These are phyloP conservation scores for Pipistrellus pipistrellus DNA, from an alignment of 2,797 vertebrate genomes.

Conservation along the genomic window DNA sequence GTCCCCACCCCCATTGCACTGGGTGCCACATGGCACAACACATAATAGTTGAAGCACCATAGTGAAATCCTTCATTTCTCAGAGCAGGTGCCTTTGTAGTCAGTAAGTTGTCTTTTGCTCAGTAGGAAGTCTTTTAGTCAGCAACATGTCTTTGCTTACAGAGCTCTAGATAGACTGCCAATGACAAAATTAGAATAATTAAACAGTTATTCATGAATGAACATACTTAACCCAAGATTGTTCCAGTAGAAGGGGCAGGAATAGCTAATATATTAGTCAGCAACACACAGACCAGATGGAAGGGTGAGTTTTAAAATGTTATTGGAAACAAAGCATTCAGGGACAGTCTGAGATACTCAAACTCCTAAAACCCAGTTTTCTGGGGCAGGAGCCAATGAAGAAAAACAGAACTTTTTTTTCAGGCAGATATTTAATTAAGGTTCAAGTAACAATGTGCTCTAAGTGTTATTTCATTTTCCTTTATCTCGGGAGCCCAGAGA, in stretches of 20 bases:
- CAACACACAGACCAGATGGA: constrained; percentile 44
- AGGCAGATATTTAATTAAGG: constrained; percentile 55
- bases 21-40: not conserved
- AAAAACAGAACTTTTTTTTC: constrained; percentile 53
- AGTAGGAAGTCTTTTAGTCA: constrained; percentile 51
- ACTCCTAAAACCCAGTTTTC: constrained; percentile 62
- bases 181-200: constrained; percentile 77
- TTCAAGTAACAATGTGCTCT: constrained; percentile 11
- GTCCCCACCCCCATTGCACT: not conserved
- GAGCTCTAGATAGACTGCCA: constrained; percentile 48
- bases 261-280: constrained; percentile 57
- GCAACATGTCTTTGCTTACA: constrained; percentile 56
- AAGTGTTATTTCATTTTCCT: constrained; percentile 54
- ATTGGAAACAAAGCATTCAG: constrained; percentile 64
- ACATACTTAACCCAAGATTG: constrained; percentile 68
- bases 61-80: constrained; percentile 31
- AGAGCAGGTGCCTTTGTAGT: constrained; percentile 1
- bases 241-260: constrained; percentile 57
- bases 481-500: constrained; percentile 68
- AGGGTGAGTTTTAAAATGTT: constrained; percentile 49
- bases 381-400: constrained; percentile 40
- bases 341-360: not conserved
- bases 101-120: constrained; percentile 16
- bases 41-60: not conserved
- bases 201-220: constrained; percentile 73